Evolutionary conservation across 2,113 vertebrate species (phyloP), one percentile per base, ranked within the genome.

Genomic region (Atrichornis clamosus): DNA sequence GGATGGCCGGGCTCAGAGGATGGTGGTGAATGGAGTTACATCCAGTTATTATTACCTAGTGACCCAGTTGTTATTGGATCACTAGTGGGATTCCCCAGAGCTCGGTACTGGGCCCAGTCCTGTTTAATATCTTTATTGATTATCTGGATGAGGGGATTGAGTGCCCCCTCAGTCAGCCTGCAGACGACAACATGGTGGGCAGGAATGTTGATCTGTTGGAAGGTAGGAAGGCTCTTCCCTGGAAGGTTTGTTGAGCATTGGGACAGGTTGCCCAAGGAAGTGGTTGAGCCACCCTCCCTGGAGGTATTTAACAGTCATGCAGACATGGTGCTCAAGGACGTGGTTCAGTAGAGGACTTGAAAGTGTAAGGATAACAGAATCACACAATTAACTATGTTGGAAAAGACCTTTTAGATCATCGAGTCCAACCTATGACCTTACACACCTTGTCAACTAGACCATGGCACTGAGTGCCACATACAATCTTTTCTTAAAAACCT

Each of bases 11-110:
- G 30, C 21, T 32, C 50, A 41, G 30, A 70, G 19, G 53, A 28
- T 32, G 37, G 50, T 53, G 14, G 8, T 35, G 22, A 44, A 46
- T 20, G 33, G n/a, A 72, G 24, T 30, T 70, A 72, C 49, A 64
- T 32, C 13, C 49, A 42, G 7, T 17, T 35, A 42, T 20, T 1
- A 2, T 32, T 24, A n/a, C n/a, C n/a, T n/a, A n/a, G n/a, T n/a
- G n/a, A n/a, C n/a, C n/a, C n/a, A n/a, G 7, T 17, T 35, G 49
- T 20, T 1, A 2, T 32, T 24, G 1, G 0, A 30, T 55, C 17
- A 72, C 35, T 24, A 24, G 22, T 16, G 28, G 14, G 39, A 37
- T 41, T 44, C 27, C 27, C 15, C 55, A 39, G 33, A 19, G 19
- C 28, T 87, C 47, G n/a, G 37, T 23, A 15, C 2, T 33, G 39